Base-by-base conservation (phyloP, 2,888 invertebrate genomes). In the Volucella zonaria region DNA sequence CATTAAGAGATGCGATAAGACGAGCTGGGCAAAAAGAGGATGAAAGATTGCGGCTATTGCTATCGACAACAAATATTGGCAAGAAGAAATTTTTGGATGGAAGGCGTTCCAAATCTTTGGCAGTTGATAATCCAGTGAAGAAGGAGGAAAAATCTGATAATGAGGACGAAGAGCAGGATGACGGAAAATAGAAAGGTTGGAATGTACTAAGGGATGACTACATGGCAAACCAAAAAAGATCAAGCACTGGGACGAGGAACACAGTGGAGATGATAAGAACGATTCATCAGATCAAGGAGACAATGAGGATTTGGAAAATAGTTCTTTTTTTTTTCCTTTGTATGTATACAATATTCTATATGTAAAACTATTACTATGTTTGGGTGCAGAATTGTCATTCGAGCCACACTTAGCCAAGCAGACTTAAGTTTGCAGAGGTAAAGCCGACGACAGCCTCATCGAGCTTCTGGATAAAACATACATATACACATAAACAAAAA, bases 231-330 rank as follows among this genome's bases (percentile, higher is more conserved):
- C n/a, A n/a, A 95, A 96, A 42, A 96, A 96, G 92, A 94, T 97
- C 92, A 97, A 97, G 92, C 97, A 97, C 91, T 98, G 98, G 98
- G 97, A 97, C 90, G 96, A 96, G 91, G 94, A 96, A 31, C 89
- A 89, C 14, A 23, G 23, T 23, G 23, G 23, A 3, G 23, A 2
- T 23, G 88, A 88, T 4, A 86, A 75, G 6, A 82, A 56, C 4
- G 59, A 12, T 14, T 59, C 78, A 59, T 68, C 82, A 2, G 76
- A 61, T 2, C 66, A 62, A 8, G 56, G 70, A 4, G 87, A 87
- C 49, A 87, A 89, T 8, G 85, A 80, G 8, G 86, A 83, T 40
- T 71, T 71, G 38, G 47, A 4, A 12, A 0, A 38, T 58, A 59
- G 31, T 18, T 62, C 9, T 31, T 43, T 38, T 40, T 18, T 47